Conservation (phyloP, 2,797 vertebrate species). For the Austrolebias charrua region DNA sequence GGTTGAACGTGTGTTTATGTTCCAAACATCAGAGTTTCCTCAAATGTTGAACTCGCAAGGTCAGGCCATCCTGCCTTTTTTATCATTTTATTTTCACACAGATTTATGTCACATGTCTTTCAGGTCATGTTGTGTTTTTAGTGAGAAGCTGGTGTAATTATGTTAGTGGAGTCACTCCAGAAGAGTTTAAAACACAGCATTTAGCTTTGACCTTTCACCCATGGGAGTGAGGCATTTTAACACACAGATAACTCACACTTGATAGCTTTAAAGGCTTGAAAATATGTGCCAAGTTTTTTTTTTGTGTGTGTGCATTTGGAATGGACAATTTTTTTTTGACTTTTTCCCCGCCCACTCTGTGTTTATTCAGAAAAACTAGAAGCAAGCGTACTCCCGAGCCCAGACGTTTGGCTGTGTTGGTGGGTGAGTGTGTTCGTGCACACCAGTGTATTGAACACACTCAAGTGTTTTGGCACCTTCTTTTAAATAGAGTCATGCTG, state of each 20-base stretch:
- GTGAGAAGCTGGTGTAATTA: neutral
- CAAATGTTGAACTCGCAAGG: constrained; percentile 16
- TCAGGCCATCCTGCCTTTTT: constrained; percentile 41
- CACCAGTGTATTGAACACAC: constrained; percentile 11
- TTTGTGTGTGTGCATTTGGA: constrained; percentile 1
- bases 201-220: constrained; percentile 16
- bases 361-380: constrained; percentile 42
- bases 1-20: constrained; percentile 12
- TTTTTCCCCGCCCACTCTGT: constrained; percentile 17
- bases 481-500: constrained; percentile 40
- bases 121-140: constrained; percentile 18
- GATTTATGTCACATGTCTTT: constrained; percentile 15
- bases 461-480: constrained; percentile 32
- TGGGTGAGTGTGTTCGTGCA: neutral
- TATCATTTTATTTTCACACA: constrained; percentile 22
- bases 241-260: constrained; percentile 33
- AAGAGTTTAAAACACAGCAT: constrained; percentile 20
- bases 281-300: constrained; percentile 16
- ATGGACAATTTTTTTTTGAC: constrained; percentile 8
- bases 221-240: constrained; percentile 38
- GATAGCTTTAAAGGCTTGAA: constrained; percentile 18
- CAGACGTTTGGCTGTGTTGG: neutral
- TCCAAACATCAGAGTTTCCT: constrained; percentile 22
- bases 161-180: constrained; percentile 3
- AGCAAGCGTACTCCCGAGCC: constrained; percentile 9